Evolutionary conservation across 1,140 invertebrate species (phyloP).

Genomic region (Patella vulgata): DNA sequence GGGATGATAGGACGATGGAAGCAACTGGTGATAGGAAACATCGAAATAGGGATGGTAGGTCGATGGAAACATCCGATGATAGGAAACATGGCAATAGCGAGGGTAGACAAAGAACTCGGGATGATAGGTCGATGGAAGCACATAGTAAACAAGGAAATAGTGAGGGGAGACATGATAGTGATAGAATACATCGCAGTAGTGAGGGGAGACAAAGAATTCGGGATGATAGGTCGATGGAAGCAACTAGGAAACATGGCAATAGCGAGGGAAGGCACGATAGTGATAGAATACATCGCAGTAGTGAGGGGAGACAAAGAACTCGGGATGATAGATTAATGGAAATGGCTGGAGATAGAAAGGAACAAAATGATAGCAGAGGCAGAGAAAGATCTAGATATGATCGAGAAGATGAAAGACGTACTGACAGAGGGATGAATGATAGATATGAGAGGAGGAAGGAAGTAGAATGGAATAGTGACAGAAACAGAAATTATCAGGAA

Average conservation of each 20-base stretch:
- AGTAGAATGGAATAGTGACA: neutral
- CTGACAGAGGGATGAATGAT: conserved; percentile 1
- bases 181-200: conserved; percentile 6
- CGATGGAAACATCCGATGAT: neutral
- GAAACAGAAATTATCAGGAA: conserved; percentile 7
- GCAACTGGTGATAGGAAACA: conserved; percentile 10
- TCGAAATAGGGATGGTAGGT: neutral
- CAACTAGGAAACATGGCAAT: conserved; percentile 4
- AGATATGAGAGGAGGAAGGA: conserved; percentile 11
- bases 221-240: neutral
- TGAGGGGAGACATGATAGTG: neutral
- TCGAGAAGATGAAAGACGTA: conserved; percentile 5
- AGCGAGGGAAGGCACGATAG: conserved; percentile 19
- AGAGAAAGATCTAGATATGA: conserved; percentile 1
- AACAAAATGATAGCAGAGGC: conserved; percentile 2
- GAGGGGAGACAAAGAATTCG: conserved; percentile 1
- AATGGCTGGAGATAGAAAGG: conserved; percentile 8
- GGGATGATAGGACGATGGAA: conserved; percentile 32
- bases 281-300: conserved; percentile 36
- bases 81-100: neutral
- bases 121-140: conserved; percentile 8
- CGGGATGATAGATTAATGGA: conserved; percentile 17
- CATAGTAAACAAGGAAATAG: neutral
- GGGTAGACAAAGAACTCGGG: conserved; percentile 6
- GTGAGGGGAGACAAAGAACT: conserved; percentile 38